Evolutionary conservation across 2,888 invertebrate species (phyloP).

Genomic region (Cantharis lateralis): DNA sequence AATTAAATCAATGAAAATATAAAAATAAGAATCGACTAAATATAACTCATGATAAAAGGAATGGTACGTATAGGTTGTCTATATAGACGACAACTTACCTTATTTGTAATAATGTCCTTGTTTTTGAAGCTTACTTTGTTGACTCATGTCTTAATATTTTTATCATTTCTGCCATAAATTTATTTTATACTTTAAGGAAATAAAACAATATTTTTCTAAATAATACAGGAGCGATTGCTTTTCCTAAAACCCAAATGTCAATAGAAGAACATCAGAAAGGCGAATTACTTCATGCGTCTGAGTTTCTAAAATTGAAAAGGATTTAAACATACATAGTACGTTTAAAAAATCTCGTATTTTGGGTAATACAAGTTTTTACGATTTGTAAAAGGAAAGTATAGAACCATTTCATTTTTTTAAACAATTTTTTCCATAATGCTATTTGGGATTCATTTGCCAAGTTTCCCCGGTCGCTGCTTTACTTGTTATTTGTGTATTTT

Average conservation of each 20-base stretch:
- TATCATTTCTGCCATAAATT: background rate
- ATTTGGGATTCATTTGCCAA: too few species aligned
- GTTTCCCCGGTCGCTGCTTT: too few species aligned
- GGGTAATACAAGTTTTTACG: too few species aligned
- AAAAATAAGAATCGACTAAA: background rate
- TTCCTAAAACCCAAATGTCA: background rate
- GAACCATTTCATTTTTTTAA: too few species aligned
- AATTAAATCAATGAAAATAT: background rate
- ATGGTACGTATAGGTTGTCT: background rate
- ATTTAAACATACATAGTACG: background rate
- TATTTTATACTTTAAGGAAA: background rate
- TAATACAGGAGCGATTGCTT: background rate
- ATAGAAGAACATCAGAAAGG: background rate
- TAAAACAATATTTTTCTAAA: background rate
- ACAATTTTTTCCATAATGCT: too few species aligned
- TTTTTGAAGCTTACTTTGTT: background rate
- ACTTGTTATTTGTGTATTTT: too few species aligned
- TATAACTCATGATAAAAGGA: background rate
- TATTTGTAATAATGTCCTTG: background rate
- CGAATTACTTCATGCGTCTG: background rate
- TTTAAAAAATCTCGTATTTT: too few species aligned
- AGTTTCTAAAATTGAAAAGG: background rate
- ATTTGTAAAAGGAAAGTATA: too few species aligned
- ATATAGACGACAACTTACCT: background rate
- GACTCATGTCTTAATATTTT: background rate